phyloP scores from a whole-genome alignment of 2,113 vertebrate genomes.

The Atrichornis clamosus region DNA sequence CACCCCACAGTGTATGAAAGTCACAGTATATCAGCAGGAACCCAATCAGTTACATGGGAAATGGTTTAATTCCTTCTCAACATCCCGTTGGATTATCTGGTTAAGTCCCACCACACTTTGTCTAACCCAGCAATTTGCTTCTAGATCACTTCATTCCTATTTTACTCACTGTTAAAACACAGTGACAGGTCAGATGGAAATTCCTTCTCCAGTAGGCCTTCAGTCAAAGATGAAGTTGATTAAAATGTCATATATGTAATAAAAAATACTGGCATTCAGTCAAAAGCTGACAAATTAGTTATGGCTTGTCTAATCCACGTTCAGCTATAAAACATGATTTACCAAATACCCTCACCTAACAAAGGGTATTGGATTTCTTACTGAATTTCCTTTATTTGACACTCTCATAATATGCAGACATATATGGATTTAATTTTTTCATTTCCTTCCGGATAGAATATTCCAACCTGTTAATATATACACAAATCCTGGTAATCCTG shows the following conservation, averaged over 20 bases:
- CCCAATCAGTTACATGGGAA: neutral
- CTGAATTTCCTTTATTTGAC: neutral
- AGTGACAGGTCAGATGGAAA: neutral
- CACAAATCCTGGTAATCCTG: slow-evolving; percentile 17
- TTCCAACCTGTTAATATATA: neutral
- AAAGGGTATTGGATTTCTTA: slow-evolving; percentile 29
- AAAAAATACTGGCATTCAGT: slow-evolving; percentile 34
- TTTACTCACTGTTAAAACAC: neutral
- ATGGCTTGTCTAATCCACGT: slow-evolving; percentile 39
- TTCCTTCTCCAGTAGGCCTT: neutral
- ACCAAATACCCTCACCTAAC: neutral
- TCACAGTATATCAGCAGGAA: neutral
- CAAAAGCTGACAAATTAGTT: slow-evolving; percentile 51
- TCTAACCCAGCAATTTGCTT: neutral
- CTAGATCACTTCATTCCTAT: neutral
- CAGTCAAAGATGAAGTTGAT: slow-evolving; percentile 24
- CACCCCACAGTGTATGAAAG: neutral
- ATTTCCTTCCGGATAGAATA: neutral
- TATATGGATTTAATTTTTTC: slow-evolving; percentile 15
- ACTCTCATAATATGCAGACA: neutral
- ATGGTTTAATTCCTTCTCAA: slow-evolving; percentile 19
- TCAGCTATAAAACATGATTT: slow-evolving; percentile 30
- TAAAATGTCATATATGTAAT: neutral
- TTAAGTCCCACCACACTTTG: neutral
- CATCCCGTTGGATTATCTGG: slow-evolving; percentile 1